Evolutionary conservation across 2,888 invertebrate species (phyloP).

Genomic region (Microdon myrmicae): DNA sequence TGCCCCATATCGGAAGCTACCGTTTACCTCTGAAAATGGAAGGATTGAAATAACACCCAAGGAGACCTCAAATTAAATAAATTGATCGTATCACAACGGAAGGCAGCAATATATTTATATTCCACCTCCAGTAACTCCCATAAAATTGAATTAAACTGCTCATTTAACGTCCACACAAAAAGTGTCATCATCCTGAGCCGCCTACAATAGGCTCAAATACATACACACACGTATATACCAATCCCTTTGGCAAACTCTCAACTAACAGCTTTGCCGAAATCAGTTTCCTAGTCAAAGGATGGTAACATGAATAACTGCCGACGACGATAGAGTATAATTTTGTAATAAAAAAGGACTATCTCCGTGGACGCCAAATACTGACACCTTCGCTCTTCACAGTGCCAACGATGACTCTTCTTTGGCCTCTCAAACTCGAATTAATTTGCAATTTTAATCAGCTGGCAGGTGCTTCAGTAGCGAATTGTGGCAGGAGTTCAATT

Average conservation of each 20-base stretch:
- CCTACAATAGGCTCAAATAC: constrained; percentile 29
- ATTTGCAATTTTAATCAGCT: constrained; percentile 65
- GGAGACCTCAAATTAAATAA: constrained; percentile 44
- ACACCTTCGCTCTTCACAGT: background rate
- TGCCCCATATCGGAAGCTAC: too few species aligned
- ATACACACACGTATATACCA: too few species aligned
- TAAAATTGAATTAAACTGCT: constrained; percentile 53
- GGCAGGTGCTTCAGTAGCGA: constrained; percentile 50
- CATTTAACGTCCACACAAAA: constrained; percentile 48
- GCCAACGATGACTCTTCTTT: constrained; percentile 35
- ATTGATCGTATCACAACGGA: constrained; percentile 41
- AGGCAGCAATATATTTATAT: constrained; percentile 46
- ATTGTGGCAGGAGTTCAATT: constrained; percentile 48
- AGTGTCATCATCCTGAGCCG: constrained; percentile 41
- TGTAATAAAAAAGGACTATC: constrained; percentile 41
- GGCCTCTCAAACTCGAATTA: constrained; percentile 64
- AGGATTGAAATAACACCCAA: too few species aligned
- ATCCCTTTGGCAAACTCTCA: constrained; percentile 46
- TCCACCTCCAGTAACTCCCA: constrained; percentile 47
- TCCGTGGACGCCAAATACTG: constrained; percentile 4
- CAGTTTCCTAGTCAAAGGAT: constrained; percentile 37
- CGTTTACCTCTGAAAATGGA: too few species aligned
- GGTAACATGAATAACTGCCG: constrained; percentile 52
- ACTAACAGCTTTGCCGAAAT: constrained; percentile 47
- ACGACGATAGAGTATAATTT: constrained; percentile 41